Base-by-base conservation (phyloP, 2,888 invertebrate genomes). In the Pachycephus smyrnensis region DNA sequence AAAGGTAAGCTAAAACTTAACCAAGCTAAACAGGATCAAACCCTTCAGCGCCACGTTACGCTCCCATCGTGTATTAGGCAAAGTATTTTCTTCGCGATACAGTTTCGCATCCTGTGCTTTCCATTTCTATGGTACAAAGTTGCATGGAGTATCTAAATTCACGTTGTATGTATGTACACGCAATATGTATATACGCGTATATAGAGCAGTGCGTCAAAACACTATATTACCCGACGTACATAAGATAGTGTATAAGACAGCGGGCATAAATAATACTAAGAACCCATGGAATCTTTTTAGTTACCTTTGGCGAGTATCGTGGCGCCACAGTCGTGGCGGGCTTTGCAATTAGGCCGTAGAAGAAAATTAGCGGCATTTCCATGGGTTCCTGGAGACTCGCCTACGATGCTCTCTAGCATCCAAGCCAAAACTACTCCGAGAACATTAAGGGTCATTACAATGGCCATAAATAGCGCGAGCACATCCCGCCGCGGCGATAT, bases 401-500 rank as follows among this genome's bases (percentile, higher is more conserved):
- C 35, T 69, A 55, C 75, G 68, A 78, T n/a, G 74, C 73, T 55
- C 73, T 76, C 33, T 55, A 32, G n/a, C 36, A 30, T 33, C 73
- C 37, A 12, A 88, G 86, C 87, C 88, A 55, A 87, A 89, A 90
- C 89, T 89, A 88, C 89, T 90, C 87, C 9, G 87, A 86, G 89
- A 90, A 90, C 90, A 90, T 90, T 90, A 90, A 90, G 90, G 90
- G 87, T 90, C 90, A 89, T 90, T 90, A 90, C 89, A 90, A 89
- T 89, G 88, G 83, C 88, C 84, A 88, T 90, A 90, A 91, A 91
- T 91, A 87, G 84, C 55, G 23, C 80, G 86, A 84, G 84, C 86
- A 89, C 85, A 87, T 88, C 89, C 89, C 86, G 86, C 86, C 84
- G 80, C 86, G 86, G 9, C 79, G 80, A 89, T 91, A 90, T 90